Evolutionary conservation across 2,113 vertebrate species (phyloP), one percentile per base, ranked within the genome.

Genomic region (Vidua chalybeata): DNA sequence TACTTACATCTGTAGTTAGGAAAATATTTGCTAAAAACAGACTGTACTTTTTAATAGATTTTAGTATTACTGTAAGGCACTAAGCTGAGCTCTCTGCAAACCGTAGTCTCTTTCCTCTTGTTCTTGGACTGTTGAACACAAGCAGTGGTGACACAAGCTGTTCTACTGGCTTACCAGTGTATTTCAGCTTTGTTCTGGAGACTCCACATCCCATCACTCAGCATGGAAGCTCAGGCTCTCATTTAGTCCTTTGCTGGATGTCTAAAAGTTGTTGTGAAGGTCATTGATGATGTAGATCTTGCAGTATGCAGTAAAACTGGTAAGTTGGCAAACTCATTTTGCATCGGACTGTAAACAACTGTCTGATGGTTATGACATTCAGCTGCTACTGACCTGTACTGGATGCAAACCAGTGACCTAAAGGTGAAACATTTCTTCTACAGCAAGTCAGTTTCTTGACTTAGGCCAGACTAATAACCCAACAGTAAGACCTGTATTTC

Each of bases 21-120:
- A 83, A 96, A 96, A 77, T 89, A 88, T 59, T 94, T 89, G 74
- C 55, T 87, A 17, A 56, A 86, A 92, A 21, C 84, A 80, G 56
- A 31, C 67, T 74, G 37, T 91, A 73, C 46, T 75, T 92, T 89
- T 77, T 12, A 75, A 61, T 80, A 68, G 37, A 51, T 88, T 49
- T 78, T 82, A 45, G 15, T 46, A 10, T 90, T 96, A n/a, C 43
- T 62, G 31, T 49, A 90, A 95, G 69, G 35, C 66, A 77, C 27
- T 55, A 80, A 84, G 43, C 45, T 48, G 63, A 56, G 41, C 67
- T 51, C 27, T 77, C 35, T 63, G 48, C 45, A 84, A 89, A 52
- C 45, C 3, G 0, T 28, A 7, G 48, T 52, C 17, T 73, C 37
- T 52, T 80, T 93, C 43, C 22, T 88, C 72, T 69, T 68, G 10